Percentiles rank a stretch among this genome's conserved stretches.
Evolutionary conservation across 1,140 invertebrate species (phyloP).

Genomic region (Aphidius ervi): DNA sequence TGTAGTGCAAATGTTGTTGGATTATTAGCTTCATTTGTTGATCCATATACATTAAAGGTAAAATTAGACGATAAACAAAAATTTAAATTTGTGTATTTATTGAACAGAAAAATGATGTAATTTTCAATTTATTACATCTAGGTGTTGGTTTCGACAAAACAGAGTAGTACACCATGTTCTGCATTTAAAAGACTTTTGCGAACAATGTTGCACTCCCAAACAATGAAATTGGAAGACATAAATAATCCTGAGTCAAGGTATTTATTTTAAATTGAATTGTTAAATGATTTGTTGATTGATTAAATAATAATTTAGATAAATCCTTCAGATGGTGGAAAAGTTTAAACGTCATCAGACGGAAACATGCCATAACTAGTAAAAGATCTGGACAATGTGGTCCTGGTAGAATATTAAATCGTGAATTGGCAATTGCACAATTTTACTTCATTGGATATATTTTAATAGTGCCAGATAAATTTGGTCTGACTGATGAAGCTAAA

Average conservation of each 20-base stretch:
- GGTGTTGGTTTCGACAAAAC: constrained; percentile 50
- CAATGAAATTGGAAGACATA: constrained; percentile 64
- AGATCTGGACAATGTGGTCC: constrained; percentile 36
- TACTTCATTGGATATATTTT: constrained; percentile 74
- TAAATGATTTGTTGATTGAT: not conserved
- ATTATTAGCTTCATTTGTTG: constrained; percentile 59
- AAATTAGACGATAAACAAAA: not conserved
- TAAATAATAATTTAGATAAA: too few relatives aligned
- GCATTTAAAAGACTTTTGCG: constrained; percentile 70
- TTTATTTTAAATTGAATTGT: too few relatives aligned
- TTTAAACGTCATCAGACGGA: constrained; percentile 58
- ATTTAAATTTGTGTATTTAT: too few relatives aligned
- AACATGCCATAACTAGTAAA: constrained; percentile 56
- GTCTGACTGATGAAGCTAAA: constrained; percentile 50
- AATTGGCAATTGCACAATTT: constrained; percentile 77
- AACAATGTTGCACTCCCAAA: constrained; percentile 58
- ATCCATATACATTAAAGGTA: constrained; percentile 60
- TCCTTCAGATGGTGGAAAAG: constrained; percentile 48
- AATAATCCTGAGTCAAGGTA: constrained; percentile 50
- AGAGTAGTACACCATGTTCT: constrained; percentile 55
- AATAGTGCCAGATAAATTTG: constrained; percentile 58
- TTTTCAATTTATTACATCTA: too few relatives aligned
- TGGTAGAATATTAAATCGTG: constrained; percentile 60
- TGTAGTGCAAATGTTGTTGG: constrained; percentile 58
- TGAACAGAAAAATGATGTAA: too few relatives aligned